Evolutionary conservation across 2,888 invertebrate species (phyloP).

Genomic region (Pterostichus niger): DNA sequence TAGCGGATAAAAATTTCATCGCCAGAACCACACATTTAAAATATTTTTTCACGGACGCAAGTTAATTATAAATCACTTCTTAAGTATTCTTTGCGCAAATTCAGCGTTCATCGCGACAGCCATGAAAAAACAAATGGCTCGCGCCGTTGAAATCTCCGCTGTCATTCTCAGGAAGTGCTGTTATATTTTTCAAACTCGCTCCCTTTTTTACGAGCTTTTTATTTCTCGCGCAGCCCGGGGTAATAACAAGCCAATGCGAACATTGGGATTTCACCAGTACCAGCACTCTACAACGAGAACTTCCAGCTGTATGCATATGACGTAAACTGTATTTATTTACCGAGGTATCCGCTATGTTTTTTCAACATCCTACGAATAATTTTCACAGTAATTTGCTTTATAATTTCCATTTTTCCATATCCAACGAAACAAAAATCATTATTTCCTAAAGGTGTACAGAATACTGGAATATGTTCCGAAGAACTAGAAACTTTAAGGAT

Average conservation of each 20-base stretch:
- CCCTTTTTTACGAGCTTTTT: conserved; percentile 58
- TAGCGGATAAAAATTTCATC: conserved; percentile 30
- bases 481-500: no score
- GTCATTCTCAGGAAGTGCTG: conserved; percentile 61
- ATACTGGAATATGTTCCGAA: no score
- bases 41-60: conserved; percentile 25
- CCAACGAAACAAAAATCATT: no score
- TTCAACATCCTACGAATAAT: no score
- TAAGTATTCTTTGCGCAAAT: conserved; percentile 37
- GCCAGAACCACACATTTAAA: conserved; percentile 14
- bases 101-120: conserved; percentile 43
- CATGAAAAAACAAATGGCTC: conserved; percentile 42
- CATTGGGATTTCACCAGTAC: conserved; percentile 26
- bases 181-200: conserved; percentile 54
- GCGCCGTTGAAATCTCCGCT: conserved; percentile 44
- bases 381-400: no score
- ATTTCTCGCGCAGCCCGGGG: conserved; percentile 39
- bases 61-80: conserved; percentile 36
- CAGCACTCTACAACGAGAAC: background rate
- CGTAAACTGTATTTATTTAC: conserved; percentile 34
- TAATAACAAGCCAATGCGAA: conserved; percentile 53
- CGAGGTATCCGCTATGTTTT: background rate
- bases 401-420: no score
- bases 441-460: no score
- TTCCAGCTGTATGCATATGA: conserved; percentile 15